A percentile compares a stretch with the other conserved stretches of the same genome.
phyloP scores from a whole-genome alignment of 2,888 invertebrate species.

The Drosophila colorata region DNA sequence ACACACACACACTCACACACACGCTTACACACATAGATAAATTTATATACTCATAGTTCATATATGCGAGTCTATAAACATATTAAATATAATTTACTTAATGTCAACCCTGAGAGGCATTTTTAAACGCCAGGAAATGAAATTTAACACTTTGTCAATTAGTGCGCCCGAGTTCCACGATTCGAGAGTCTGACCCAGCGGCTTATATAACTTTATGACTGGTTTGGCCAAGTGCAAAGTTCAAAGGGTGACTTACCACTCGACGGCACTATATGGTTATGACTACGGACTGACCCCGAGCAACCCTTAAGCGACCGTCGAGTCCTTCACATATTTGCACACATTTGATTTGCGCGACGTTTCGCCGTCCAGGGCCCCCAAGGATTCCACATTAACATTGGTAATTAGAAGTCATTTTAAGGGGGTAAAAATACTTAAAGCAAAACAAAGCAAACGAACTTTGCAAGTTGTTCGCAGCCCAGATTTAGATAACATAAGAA shows the following conservation, averaged over 20 bases:
- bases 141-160: conserved; percentile 83
- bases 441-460: conserved; percentile 7
- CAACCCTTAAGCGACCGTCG: conserved; percentile 59
- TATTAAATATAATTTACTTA: conserved; percentile 85
- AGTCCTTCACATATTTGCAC: conserved; percentile 59
- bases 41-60: conserved; percentile 59
- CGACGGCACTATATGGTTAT: conserved; percentile 21
- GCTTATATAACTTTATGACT: conserved; percentile 38
- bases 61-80: conserved; percentile 81
- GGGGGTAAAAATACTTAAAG: conserved; percentile 27
- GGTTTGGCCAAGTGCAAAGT: conserved; percentile 41
- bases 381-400: conserved; percentile 75
- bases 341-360: conserved; percentile 54
- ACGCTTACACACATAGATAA: conserved; percentile 18
- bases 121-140: conserved; percentile 65
- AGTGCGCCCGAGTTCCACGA: conserved; percentile 45
- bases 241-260: conserved; percentile 71
- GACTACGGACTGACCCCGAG: conserved; percentile 29
- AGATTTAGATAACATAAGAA: conserved; percentile 30
- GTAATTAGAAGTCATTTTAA: conserved; percentile 63
- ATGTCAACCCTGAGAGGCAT: conserved; percentile 71
- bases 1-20: conserved; percentile 37
- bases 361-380: conserved; percentile 49
- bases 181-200: conserved; percentile 8
- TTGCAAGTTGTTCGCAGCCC: conserved; percentile 22